These are phyloP conservation scores for Ephydatia muelleri DNA, from an alignment of 37 sponge, comb jelly and placozoan species.

Conservation along the genomic window DNA sequence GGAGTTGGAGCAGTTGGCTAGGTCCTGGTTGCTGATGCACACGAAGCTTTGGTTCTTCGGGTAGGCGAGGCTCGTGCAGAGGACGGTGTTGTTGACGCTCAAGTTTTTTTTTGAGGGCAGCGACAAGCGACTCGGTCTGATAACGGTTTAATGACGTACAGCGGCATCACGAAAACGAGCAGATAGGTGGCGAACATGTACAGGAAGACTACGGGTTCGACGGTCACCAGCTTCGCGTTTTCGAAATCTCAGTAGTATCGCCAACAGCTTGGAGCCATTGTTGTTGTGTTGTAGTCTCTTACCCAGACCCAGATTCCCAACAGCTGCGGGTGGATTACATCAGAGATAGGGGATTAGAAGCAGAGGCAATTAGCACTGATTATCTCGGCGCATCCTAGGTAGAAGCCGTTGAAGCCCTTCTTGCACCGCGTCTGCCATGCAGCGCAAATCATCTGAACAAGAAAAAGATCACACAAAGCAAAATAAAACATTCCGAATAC, in stretches of 20 bases:
- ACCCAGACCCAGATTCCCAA: no score
- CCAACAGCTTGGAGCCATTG: neutral
- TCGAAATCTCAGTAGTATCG: neutral
- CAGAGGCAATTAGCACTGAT: no score
- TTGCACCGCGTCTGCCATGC: no score
- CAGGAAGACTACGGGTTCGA: constrained; percentile 27
- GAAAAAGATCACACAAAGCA: no score
- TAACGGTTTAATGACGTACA: constrained; percentile 31
- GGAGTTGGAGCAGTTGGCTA: neutral
- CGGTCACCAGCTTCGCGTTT: neutral
- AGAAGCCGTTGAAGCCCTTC: no score
- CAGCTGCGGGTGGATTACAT: no score
- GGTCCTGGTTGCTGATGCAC: neutral
- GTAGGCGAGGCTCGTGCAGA: neutral
- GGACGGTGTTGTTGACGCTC: neutral
- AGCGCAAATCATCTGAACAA: no score
- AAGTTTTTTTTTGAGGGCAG: neutral
- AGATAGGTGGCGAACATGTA: constrained; percentile 21
- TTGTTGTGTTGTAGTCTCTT: no score
- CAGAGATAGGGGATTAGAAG: no score
- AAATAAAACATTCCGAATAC: no score
- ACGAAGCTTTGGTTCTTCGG: neutral
- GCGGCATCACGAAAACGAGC: constrained; percentile 7
- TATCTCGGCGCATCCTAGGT: no score
- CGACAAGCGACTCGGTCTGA: neutral